Base-by-base conservation (phyloP, 1,140 invertebrate species). In the Chelonus insularis region DNA sequence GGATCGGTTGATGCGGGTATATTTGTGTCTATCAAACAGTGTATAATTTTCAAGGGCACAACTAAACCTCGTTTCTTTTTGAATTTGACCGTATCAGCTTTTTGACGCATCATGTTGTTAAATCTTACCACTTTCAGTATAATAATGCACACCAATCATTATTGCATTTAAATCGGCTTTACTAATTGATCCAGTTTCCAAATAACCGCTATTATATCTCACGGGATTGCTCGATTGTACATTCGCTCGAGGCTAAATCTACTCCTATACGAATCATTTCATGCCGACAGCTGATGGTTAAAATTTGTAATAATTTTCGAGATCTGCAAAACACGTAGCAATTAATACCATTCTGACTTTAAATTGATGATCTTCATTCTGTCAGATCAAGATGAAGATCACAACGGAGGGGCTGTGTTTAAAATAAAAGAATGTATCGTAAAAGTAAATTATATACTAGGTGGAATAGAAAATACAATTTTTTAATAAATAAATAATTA, bases 101-200 rank as follows among this genome's bases (percentile, higher is more conserved):
- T 43, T 56, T 57, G 55, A 57, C 55, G 36, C 21, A 56, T 56
- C 36, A 14, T 21, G 41, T 57, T 43, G 39, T 29, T 57, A 45
- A 14, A 21, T 21, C 21, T 21, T 21, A 23, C 39, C 12, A 12
- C 55, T 32, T 57, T 41, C 32, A 43, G 25, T 57, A 48, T 23
- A 48, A 48, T 29, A 48, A 48, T 48, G 23, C 11, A 48, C 43
- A 51, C 56, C 67, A 62, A 68, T 73, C 72, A 75, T 77, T 75
- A 75, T 75, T 68, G 67, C 68, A 69, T 73, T 69, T 65, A 72
- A 72, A 74, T 72, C 66, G 67, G 69, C 65, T 66, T 66, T 72
- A 63, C 71, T 74, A 74, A 72, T 74, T 74, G 69, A 68, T 69
- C 68, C 67, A 72, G 65, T 71, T 72, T 69, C 69, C 66, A 65